phyloP scores from a whole-genome alignment of 2,888 invertebrate genomes.

The Orthosia incerta region DNA sequence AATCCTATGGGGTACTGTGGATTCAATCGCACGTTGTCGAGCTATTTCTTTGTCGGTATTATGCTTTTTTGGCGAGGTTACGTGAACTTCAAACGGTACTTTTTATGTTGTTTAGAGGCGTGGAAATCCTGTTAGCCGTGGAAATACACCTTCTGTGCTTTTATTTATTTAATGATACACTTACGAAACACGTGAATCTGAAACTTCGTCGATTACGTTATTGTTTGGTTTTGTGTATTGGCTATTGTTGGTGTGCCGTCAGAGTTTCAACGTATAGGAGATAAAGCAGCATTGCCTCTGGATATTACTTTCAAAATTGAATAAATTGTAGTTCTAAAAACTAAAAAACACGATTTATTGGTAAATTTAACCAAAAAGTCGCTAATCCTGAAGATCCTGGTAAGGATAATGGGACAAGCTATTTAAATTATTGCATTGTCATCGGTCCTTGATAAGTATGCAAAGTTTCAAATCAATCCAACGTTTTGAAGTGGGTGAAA shows the following conservation, averaged over 20 bases:
- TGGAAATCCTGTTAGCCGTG: background rate
- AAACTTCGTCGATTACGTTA: background rate
- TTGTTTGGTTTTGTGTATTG: background rate
- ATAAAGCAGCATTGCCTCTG: background rate
- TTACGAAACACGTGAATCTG: background rate
- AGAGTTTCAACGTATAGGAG: background rate
- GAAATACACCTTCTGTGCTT: background rate
- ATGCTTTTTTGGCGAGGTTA: slow-evolving; percentile 35
- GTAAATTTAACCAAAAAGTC: too few relatives aligned
- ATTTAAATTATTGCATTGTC: too few relatives aligned
- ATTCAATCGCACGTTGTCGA: slow-evolving; percentile 52
- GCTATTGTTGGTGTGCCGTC: background rate
- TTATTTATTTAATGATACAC: background rate
- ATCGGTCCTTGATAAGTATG: too few relatives aligned
- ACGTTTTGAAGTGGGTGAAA: too few relatives aligned
- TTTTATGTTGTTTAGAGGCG: background rate
- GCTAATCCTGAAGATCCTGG: too few relatives aligned
- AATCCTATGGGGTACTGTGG: slow-evolving; percentile 47
- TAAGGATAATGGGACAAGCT: too few relatives aligned
- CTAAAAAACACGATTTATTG: too few relatives aligned
- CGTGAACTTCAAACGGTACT: slow-evolving; percentile 12
- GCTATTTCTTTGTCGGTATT: slow-evolving; percentile 28
- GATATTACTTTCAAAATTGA: background rate
- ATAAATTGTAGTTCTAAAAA: too few relatives aligned
- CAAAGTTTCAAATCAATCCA: too few relatives aligned